phyloP scores from a whole-genome alignment of 2,797 vertebrate species.

The Phrynocephalus guinanensis region DNA sequence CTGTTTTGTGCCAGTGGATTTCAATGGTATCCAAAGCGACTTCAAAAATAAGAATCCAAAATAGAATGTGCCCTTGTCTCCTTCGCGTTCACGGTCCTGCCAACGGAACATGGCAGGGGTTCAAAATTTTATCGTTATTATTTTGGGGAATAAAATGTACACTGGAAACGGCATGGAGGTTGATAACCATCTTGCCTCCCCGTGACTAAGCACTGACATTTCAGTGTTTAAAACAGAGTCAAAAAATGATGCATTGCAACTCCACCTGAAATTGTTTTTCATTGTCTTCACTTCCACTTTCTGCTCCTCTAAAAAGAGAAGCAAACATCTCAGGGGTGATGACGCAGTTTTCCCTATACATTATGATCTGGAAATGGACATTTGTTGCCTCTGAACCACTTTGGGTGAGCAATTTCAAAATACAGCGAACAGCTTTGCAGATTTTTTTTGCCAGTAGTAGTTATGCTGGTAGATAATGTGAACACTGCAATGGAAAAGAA shows the following conservation, averaged over 20 bases:
- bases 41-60: slow-evolving; percentile 77
- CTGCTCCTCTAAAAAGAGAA: slow-evolving; percentile 62
- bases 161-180: slow-evolving; percentile 75
- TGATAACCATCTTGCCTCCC: slow-evolving; percentile 79
- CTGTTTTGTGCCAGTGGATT: slow-evolving; percentile 78
- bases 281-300: slow-evolving; percentile 62
- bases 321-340: slow-evolving; percentile 62
- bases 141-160: slow-evolving; percentile 48
- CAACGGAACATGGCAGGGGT: slow-evolving; percentile 82
- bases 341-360: slow-evolving; percentile 46
- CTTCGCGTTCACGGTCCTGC: slow-evolving; percentile 70
- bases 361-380: slow-evolving; percentile 69
- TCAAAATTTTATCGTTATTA: slow-evolving; percentile 64
- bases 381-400: slow-evolving; percentile 59
- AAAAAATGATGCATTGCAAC: slow-evolving; percentile 75
- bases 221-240: slow-evolving; percentile 78
- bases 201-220: slow-evolving; percentile 75
- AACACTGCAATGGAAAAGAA: background rate
- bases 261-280: slow-evolving; percentile 75
- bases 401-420: too few relatives aligned
- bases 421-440: too few relatives aligned
- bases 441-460: too few relatives aligned
- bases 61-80: slow-evolving; percentile 78
- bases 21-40: slow-evolving; percentile 68
- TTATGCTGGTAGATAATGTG: background rate